phyloP scores from a whole-genome alignment of 2,888 invertebrate species.

The Germaria angustata region DNA sequence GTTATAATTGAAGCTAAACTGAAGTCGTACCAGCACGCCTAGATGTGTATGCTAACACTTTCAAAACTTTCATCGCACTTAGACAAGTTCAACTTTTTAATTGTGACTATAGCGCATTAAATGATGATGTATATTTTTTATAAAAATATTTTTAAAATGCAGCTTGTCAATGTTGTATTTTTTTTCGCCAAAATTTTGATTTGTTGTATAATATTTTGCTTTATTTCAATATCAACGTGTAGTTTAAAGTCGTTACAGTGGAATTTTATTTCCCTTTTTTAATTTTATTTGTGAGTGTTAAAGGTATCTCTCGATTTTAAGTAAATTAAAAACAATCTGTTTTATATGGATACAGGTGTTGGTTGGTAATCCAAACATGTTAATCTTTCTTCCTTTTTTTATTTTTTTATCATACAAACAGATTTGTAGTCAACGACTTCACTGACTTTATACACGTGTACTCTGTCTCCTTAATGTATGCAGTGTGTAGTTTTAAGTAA shows the following conservation, averaged over 20 bases:
- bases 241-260: too few relatives aligned
- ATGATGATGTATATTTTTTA: too few relatives aligned
- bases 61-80: too few relatives aligned
- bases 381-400: background rate
- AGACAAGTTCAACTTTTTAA: too few relatives aligned
- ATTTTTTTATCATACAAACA: constrained; percentile 9
- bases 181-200: background rate
- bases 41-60: too few relatives aligned
- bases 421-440: constrained; percentile 59
- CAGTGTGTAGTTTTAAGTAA: background rate
- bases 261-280: too few relatives aligned
- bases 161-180: background rate
- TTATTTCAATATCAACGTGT: too few relatives aligned
- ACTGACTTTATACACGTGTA: background rate
- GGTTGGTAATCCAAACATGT: constrained; percentile 24
- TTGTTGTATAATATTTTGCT: background rate
- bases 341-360: constrained; percentile 46
- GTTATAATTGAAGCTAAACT: too few relatives aligned
- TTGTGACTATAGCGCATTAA: too few relatives aligned
- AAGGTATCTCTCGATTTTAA: constrained; percentile 46
- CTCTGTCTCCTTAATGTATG: background rate
- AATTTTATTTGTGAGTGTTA: background rate
- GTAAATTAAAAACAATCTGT: constrained; percentile 48
- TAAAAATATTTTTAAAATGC: too few relatives aligned
- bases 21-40: too few relatives aligned